Conservation (phyloP, 2,113 vertebrate species). For the Myodes glareolus region DNA sequence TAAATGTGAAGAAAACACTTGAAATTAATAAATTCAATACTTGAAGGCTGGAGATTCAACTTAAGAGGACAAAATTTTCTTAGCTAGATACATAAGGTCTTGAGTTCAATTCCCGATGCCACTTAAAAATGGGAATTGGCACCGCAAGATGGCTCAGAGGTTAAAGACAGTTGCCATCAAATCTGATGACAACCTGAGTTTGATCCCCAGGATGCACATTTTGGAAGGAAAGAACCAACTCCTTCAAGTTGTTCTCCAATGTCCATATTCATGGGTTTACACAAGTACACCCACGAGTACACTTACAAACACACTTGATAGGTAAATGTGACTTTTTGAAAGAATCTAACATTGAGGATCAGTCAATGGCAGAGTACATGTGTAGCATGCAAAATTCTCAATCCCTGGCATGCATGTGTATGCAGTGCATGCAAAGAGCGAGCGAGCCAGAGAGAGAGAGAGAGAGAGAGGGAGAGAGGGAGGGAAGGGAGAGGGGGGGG, state of each 20-base stretch:
- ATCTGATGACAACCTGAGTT: not conserved
- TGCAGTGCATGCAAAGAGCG: too few species aligned
- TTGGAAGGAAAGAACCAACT: not conserved
- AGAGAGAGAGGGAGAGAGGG: too few species aligned
- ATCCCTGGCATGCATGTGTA: too few species aligned
- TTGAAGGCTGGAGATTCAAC: not conserved
- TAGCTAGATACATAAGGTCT: not conserved
- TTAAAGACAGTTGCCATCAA: not conserved
- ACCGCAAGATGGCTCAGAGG: not conserved
- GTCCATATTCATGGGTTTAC: not conserved
- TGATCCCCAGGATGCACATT: not conserved
- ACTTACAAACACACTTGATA: not conserved
- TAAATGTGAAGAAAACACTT: not conserved
- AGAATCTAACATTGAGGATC: not conserved
- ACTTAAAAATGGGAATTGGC: not conserved
- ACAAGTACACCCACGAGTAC: not conserved
- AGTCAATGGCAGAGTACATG: not conserved
- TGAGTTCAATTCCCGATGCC: not conserved
- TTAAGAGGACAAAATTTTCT: not conserved
- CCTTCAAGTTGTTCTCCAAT: not conserved
- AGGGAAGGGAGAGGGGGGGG: accelerated
- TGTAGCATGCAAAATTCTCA: not conserved
- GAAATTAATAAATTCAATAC: not conserved
- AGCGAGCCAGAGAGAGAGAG: too few species aligned
- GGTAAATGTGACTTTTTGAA: not conserved